Base-by-base conservation (phyloP, 2,797 vertebrate genomes). In the Hydrophis major region DNA sequence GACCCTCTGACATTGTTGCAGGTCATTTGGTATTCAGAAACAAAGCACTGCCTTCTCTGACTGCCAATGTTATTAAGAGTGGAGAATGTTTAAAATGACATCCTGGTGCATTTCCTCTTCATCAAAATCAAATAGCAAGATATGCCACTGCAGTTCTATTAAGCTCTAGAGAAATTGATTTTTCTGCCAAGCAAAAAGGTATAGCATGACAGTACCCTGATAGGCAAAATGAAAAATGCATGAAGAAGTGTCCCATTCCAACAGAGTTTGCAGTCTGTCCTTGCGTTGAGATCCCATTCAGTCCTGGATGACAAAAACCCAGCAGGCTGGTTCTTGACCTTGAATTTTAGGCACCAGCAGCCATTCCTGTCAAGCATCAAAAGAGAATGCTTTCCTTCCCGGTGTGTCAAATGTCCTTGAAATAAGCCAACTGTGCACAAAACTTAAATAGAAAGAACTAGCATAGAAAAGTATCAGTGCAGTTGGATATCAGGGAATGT, bases 11-110 rank as follows among this genome's bases (percentile, higher is more conserved):
- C 90, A 90, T 60, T 22, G 94, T 92, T 90, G 90, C 93, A 91
- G 91, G 91, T 95, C 95, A 93, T 94, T 94, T 94, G 61, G 50
- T 93, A 56, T 89, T 86, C 11, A 91, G 89, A 95, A 95, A 86
- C 50, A 92, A 74, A 92, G 89, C 6, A 8, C 88, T 90, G 20
- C 57, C 42, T 10, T 94, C 37, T n/a, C 92, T 91, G 60, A 63
- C 92, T 94, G 37, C 59, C 91, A 89, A 47, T 18, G 2, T 91
- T 94, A 69, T 90, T 89, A 18, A 47, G 1, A 20, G 0, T 14
- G 22, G 2, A 32, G 91, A 90, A 91, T n/a, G 66, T 90, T 91
- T n/a, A 78, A 92, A 78, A 32, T 0, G 0, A 4, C 59, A 89
- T 0, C 90, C n/a, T 69, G 66, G 57, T 4, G 11, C 0, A 90